Conservation (phyloP, 2,888 invertebrate species). For the Hypomecis atomaria region DNA sequence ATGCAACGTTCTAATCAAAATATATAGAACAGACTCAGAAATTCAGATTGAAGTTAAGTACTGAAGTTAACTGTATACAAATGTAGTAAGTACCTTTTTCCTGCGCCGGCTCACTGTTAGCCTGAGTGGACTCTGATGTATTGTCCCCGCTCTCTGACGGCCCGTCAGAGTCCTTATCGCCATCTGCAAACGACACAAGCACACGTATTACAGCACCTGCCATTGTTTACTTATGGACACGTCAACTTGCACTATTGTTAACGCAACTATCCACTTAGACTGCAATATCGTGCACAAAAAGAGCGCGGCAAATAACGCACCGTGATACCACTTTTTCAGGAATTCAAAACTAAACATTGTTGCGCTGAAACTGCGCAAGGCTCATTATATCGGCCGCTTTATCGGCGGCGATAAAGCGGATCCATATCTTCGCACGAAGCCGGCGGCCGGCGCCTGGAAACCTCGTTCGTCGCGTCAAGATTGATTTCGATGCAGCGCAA, state of each 20-base stretch:
- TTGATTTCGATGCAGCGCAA: slow-evolving; percentile 52
- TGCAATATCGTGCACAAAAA: slow-evolving; percentile 30
- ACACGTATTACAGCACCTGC: slow-evolving; percentile 50
- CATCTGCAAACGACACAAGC: slow-evolving; percentile 67
- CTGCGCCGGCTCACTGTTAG: slow-evolving; percentile 76
- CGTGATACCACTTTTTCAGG: slow-evolving; percentile 78
- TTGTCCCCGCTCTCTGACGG: slow-evolving; percentile 83
- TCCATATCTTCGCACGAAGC: slow-evolving; percentile 58
- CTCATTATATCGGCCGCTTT: slow-evolving; percentile 67
- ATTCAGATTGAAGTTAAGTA: no score
- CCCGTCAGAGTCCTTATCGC: slow-evolving; percentile 82
- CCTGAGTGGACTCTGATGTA: slow-evolving; percentile 78
- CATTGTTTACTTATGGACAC: slow-evolving; percentile 50
- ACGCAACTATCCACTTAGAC: slow-evolving; percentile 11
- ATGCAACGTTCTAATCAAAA: no score
- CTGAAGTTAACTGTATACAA: neutral
- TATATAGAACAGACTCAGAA: no score
- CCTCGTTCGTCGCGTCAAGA: slow-evolving; percentile 41
- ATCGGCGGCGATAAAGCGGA: slow-evolving; percentile 68
- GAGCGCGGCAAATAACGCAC: slow-evolving; percentile 59
- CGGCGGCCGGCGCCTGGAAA: slow-evolving; percentile 33
- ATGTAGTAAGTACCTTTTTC: slow-evolving; percentile 71
- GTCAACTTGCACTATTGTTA: slow-evolving; percentile 36
- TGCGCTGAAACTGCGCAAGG: slow-evolving; percentile 56
- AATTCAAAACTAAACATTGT: slow-evolving; percentile 81